A percentile compares a stretch with the other conserved stretches of the same genome.
phyloP scores from a whole-genome alignment of 2,797 vertebrate species.

The Gouania willdenowi region DNA sequence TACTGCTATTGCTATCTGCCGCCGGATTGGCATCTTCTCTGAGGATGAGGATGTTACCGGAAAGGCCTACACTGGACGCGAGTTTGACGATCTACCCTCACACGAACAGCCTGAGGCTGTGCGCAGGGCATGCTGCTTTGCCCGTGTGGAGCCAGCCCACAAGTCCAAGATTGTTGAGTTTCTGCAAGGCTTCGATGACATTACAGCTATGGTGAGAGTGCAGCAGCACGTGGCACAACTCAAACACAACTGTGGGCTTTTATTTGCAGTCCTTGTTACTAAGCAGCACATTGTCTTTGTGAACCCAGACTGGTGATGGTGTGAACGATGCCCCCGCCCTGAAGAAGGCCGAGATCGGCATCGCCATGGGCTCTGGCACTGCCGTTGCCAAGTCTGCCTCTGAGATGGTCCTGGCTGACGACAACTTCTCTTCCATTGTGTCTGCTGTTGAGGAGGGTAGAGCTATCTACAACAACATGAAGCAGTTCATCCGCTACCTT shows the following conservation, averaged over 20 bases:
- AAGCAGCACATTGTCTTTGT: not conserved
- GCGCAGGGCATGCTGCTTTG: constrained; percentile 84
- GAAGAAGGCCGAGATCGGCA: constrained; percentile 96
- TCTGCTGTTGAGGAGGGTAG: constrained; percentile 92
- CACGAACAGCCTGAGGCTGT: constrained; percentile 82
- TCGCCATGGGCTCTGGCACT: constrained; percentile 96
- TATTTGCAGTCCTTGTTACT: not conserved
- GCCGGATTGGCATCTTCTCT: constrained; percentile 89
- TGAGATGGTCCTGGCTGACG: constrained; percentile 94
- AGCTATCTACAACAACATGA: constrained; percentile 99
- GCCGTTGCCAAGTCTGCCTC: constrained; percentile 95
- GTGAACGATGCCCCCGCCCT: constrained; percentile 94
- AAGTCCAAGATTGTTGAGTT: constrained; percentile 96
- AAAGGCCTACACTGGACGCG: constrained; percentile 87
- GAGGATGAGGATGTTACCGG: constrained; percentile 83
- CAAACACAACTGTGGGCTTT: not conserved
- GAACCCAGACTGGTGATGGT: constrained; percentile 86
- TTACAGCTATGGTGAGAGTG: constrained; percentile 88
- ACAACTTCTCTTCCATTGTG: constrained; percentile 96
- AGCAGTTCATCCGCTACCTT: constrained; percentile 96
- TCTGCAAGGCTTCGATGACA: constrained; percentile 87
- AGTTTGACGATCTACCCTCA: constrained; percentile 87
- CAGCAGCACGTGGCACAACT: not conserved
- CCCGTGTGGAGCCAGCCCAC: constrained; percentile 91
- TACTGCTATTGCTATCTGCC: constrained; percentile 94